Base-by-base conservation (phyloP, 2,888 invertebrate genomes). In the Cephus spinipes region DNA sequence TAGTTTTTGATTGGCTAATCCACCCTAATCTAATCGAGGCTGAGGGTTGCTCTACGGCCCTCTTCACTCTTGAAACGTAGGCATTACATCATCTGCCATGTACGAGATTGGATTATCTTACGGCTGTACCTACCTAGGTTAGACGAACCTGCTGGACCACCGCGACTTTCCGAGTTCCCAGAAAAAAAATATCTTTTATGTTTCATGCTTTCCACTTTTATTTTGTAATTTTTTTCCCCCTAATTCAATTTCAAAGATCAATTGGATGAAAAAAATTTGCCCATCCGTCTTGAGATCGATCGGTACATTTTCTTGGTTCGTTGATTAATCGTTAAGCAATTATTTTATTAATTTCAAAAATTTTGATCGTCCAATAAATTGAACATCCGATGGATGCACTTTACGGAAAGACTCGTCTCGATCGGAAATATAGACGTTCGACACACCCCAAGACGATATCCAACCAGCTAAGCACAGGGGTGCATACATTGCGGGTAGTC, bases 1-100 rank as follows among this genome's bases (percentile, higher is more conserved):
- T 90, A 90, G 90, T 90, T 91, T 91, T 91, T 90, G 91, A 91
- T 91, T 91, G 91, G 90, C 90, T 91, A 91, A 91, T 91, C 91
- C 89, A 85, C 87, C 88, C 90, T 90, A 91, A 91, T 91, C 91
- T 90, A 91, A 91, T 91, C 90, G 87, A 85, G 82, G 69, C 78
- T 55, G 73, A 34, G 78, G 69, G 55, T 73, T n/a, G 40, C 77
- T 74, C 77, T 73, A 23, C 85, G 84, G 83, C 33, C 76, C 76
- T 78, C 81, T 81, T 82, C 80, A 79, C 82, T 81, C 35, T 30
- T 23, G 35, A 35, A 30, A 11, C 32, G 74, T 74, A 30, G 74
- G 35, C 74, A 74, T 74, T 74, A 74, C 74, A 74, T 74, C 74
- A 74, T 35, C 74, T 33, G 74, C 32, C 74, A 31, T 34, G 74